A percentile compares a stretch with the other conserved stretches of the same genome.
phyloP scores from a whole-genome alignment of 2,113 vertebrate species.

The Paralichthys olivaceus region DNA sequence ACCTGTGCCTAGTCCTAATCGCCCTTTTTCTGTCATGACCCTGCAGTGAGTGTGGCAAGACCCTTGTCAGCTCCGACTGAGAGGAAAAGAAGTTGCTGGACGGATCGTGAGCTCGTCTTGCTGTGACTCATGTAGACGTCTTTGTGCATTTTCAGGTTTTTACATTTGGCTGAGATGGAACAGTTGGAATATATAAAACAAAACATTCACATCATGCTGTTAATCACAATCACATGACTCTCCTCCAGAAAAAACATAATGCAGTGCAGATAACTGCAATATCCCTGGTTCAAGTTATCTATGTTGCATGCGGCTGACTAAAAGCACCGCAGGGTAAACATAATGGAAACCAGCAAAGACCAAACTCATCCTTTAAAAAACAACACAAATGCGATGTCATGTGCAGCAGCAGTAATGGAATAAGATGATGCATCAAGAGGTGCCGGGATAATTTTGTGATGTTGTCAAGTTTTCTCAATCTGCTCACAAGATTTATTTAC shows the following conservation, averaged over 20 bases:
- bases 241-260: too few relatives aligned
- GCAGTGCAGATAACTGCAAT: too few relatives aligned
- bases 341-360: not conserved
- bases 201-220: too few relatives aligned
- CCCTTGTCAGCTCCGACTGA: slow-evolving; percentile 58
- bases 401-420: not conserved
- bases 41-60: slow-evolving; percentile 33
- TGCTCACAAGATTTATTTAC: not conserved
- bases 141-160: too few relatives aligned
- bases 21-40: slow-evolving; percentile 62
- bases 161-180: too few relatives aligned
- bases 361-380: too few relatives aligned
- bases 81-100: slow-evolving; percentile 23
- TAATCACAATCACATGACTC: too few relatives aligned
- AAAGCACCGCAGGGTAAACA: too few relatives aligned
- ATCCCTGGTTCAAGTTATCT: too few relatives aligned
- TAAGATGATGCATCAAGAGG: not conserved
- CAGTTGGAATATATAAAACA: too few relatives aligned
- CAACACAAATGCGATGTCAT: not conserved
- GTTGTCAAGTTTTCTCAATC: not conserved
- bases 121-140: too few relatives aligned
- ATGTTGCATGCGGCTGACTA: too few relatives aligned
- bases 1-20: slow-evolving; percentile 68
- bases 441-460: slow-evolving; percentile 4
- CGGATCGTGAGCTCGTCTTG: not conserved